Evolutionary conservation across 2,888 invertebrate genomes (phyloP).

Genomic region (Baronia brevicornis): DNA sequence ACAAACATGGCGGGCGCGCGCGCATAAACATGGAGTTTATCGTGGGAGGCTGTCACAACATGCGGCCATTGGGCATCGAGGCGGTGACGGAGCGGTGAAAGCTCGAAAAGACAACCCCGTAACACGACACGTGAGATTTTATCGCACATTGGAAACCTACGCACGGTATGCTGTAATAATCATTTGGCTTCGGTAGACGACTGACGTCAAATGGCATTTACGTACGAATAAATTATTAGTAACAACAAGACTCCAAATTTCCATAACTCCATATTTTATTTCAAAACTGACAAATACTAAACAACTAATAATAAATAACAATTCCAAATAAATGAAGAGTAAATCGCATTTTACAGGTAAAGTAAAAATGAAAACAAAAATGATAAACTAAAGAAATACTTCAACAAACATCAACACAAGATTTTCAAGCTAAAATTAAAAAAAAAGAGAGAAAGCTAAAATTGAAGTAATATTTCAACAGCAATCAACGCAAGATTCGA

Average conservation of each 20-base stretch:
- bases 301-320: too few relatives aligned
- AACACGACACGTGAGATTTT: slow-evolving; percentile 51
- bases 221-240: slow-evolving; percentile 7
- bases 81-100: slow-evolving; percentile 63
- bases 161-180: slow-evolving; percentile 41
- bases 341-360: too few relatives aligned
- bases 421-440: slow-evolving; percentile 5
- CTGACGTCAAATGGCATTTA: slow-evolving; percentile 28
- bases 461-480: slow-evolving; percentile 32
- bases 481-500: slow-evolving; percentile 36
- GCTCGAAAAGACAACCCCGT: slow-evolving; percentile 57
- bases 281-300: too few relatives aligned
- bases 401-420: too few relatives aligned
- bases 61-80: slow-evolving; percentile 49
- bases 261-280: slow-evolving; percentile 7
- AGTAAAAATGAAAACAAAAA: too few relatives aligned
- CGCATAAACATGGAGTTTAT: slow-evolving; percentile 67
- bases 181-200: slow-evolving; percentile 34
- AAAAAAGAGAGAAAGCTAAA: slow-evolving; percentile 27
- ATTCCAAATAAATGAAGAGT: too few relatives aligned
- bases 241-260: slow-evolving; percentile 4
- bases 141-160: slow-evolving; percentile 62
- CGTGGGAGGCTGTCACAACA: slow-evolving; percentile 76
- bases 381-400: too few relatives aligned
- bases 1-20: slow-evolving; percentile 73